These are phyloP conservation scores for Drosophila kikkawai DNA, from an alignment of 1,140 invertebrate genomes.

Conservation along the genomic window DNA sequence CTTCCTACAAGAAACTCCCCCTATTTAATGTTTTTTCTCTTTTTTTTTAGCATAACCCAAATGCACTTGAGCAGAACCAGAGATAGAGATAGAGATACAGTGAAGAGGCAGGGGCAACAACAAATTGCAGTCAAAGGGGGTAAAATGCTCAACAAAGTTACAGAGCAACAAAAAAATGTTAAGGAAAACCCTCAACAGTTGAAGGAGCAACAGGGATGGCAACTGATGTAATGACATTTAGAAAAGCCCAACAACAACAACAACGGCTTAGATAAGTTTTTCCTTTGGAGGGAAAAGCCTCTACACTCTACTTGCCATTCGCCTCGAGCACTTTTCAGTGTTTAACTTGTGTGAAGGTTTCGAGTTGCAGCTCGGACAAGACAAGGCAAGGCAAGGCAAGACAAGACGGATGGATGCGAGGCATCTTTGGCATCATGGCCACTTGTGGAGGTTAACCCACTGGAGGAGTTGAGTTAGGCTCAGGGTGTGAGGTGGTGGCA, in stretches of 20 bases:
- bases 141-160: slow-evolving; percentile 49
- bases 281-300: slow-evolving; percentile 63
- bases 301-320: slow-evolving; percentile 39
- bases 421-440: slow-evolving; percentile 47
- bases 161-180: slow-evolving; percentile 1
- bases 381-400: slow-evolving; percentile 40
- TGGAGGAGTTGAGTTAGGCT: slow-evolving; percentile 1
- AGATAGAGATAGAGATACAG: not conserved
- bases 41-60: slow-evolving; percentile 34
- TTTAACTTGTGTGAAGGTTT: slow-evolving; percentile 80
- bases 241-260: slow-evolving; percentile 39
- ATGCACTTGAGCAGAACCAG: slow-evolving; percentile 50
- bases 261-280: slow-evolving; percentile 21
- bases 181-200: slow-evolving; percentile 30
- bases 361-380: slow-evolving; percentile 55
- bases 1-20: slow-evolving; percentile 28
- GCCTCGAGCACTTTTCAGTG: slow-evolving; percentile 74
- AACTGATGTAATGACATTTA: slow-evolving; percentile 71
- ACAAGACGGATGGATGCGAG: slow-evolving; percentile 44
- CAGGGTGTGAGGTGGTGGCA: slow-evolving; percentile 1
- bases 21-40: slow-evolving; percentile 4
- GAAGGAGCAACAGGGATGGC: slow-evolving; percentile 36
- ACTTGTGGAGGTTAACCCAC: slow-evolving; percentile 62
- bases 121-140: slow-evolving; percentile 26
- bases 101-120: slow-evolving; percentile 1